These are phyloP conservation scores for Trinorchestia longiramus DNA, from an alignment of 1,140 invertebrate genomes.

Conservation along the genomic window DNA sequence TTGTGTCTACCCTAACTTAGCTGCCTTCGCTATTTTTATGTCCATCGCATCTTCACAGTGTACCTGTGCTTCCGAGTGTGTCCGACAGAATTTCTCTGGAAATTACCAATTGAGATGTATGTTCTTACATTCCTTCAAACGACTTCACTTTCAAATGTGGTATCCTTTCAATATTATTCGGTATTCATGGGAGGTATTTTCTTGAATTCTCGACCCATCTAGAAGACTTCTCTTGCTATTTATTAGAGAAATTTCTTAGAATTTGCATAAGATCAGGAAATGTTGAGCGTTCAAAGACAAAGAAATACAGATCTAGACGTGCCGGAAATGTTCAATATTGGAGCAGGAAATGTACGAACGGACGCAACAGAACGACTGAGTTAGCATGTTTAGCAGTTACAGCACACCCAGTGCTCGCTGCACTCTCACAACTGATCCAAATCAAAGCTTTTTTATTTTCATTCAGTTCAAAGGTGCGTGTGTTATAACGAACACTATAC, in stretches of 20 bases:
- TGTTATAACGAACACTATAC: neutral
- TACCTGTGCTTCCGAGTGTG: neutral
- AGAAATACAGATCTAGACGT: neutral
- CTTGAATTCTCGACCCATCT: neutral
- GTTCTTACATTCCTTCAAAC: neutral
- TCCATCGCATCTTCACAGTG: neutral
- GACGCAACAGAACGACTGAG: neutral
- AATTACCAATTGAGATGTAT: neutral
- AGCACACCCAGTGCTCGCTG: neutral
- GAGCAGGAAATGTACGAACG: neutral
- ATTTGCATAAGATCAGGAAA: neutral
- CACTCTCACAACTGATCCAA: neutral
- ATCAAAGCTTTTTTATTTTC: neutral
- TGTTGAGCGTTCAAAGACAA: neutral
- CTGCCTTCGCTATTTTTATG: no score
- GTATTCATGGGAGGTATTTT: neutral
- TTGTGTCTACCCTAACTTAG: no score
- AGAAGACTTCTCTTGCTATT: neutral
- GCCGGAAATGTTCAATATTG: neutral
- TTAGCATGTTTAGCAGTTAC: neutral
- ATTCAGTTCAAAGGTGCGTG: neutral
- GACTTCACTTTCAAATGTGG: neutral
- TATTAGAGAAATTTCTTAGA: neutral
- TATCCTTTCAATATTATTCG: neutral
- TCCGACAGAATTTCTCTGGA: neutral